These are phyloP conservation scores for Urophycis tenuis DNA, from an alignment of 2,797 vertebrate genomes.

Conservation along the genomic window DNA sequence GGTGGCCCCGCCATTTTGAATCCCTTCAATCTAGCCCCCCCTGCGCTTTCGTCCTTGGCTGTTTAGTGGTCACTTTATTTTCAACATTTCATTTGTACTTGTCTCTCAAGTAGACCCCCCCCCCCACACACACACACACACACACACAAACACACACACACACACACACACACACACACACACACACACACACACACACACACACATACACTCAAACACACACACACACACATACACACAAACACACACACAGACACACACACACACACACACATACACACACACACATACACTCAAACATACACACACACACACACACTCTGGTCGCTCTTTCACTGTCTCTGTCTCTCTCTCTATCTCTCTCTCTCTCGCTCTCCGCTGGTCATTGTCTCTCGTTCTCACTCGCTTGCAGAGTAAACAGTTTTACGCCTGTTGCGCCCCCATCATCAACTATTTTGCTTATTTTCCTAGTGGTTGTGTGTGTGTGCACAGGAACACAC, in stretches of 20 bases:
- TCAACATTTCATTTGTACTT: neutral
- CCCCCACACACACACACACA: neutral
- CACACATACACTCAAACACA: too few species aligned
- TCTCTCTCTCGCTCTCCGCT: slow-evolving; percentile 4
- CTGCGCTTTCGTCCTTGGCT: too few species aligned
- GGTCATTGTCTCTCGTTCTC: slow-evolving; percentile 32
- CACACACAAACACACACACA: neutral
- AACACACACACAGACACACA: neutral
- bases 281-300: neutral
- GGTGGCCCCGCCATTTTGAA: neutral
- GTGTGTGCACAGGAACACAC: slow-evolving; percentile 8
- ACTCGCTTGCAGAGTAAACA: slow-evolving; percentile 61
- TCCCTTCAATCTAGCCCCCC: neutral
- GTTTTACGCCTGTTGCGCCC: slow-evolving; percentile 67
- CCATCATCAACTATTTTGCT: slow-evolving; percentile 61
- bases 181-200: neutral
- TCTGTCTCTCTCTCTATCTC: slow-evolving; percentile 38
- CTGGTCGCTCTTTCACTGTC: slow-evolving; percentile 57
- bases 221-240: neutral
- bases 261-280: neutral
- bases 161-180: neutral
- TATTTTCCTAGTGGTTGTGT: slow-evolving; percentile 13
- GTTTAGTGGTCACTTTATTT: neutral
- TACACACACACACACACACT: slow-evolving; percentile 10
- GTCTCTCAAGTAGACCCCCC: slow-evolving; percentile 3